phyloP scores from a whole-genome alignment of 1,140 invertebrate species.

The Camponotus floridanus region DNA sequence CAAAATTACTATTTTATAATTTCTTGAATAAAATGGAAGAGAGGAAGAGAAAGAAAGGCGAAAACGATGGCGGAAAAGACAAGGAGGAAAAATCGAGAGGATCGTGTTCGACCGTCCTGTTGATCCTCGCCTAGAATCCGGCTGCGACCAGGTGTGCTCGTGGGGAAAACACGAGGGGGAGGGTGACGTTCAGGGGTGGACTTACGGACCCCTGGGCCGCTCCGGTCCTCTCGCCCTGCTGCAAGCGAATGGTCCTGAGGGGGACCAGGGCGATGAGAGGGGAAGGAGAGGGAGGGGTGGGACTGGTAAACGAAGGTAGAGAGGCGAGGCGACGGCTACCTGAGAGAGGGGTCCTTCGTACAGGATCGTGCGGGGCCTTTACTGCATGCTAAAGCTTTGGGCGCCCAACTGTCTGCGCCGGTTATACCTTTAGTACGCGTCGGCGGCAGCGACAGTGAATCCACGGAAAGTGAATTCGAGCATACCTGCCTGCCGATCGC shows the following conservation, averaged over 20 bases:
- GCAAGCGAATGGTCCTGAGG: constrained; percentile 32
- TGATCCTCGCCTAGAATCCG: constrained; percentile 62
- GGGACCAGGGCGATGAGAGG: background rate
- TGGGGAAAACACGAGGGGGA: constrained; percentile 63
- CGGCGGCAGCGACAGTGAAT: constrained; percentile 61
- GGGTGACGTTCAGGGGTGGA: constrained; percentile 64
- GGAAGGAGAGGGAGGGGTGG: background rate
- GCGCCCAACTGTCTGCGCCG: constrained; percentile 74
- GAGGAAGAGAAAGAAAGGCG: background rate
- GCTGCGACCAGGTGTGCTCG: constrained; percentile 70
- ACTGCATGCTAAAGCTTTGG: constrained; percentile 53
- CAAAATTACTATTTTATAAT: no score
- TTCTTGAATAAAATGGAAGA: no score
- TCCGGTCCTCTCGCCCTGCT: constrained; percentile 9
- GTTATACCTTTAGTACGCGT: constrained; percentile 59
- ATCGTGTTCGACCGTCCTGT: constrained; percentile 46
- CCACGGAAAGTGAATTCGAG: constrained; percentile 29
- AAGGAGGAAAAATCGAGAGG: constrained; percentile 1
- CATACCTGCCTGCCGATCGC: background rate
- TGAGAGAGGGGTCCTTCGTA: constrained; percentile 65
- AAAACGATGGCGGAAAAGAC: constrained; percentile 13
- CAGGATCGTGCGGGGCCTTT: constrained; percentile 30
- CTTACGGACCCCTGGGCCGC: constrained; percentile 11
- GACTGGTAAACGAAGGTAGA: constrained; percentile 67
- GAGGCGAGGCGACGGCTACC: constrained; percentile 63